Evolutionary conservation across 2,113 vertebrate species (phyloP), one percentile per base, ranked within the genome.

Genomic region (Synodontis membranacea): DNA sequence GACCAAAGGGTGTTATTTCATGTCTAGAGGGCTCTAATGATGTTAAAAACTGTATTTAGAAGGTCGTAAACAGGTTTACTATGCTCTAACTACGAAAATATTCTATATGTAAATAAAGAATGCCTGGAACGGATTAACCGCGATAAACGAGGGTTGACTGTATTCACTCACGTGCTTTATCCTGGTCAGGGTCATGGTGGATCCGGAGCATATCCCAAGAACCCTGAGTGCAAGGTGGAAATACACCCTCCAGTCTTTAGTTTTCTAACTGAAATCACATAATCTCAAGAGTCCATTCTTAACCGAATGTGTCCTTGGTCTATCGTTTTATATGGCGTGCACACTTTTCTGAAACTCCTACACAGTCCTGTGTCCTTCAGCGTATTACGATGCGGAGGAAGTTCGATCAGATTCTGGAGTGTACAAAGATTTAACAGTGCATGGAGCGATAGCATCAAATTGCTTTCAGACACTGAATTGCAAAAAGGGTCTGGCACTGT

Each of bases 391-490:
- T 66, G 44, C 75, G 28, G 44, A 39, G 58, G 34, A 66, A n/a
- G 58, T 48, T 79, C 1, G 23, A 85, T 39, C 58, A 50, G 84
- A 64, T 79, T 15, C 44, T 66, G 56, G 44, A 68, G 75, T 64
- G 31, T 79, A 31, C 60, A 79, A 79, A 52, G 44, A 64, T 79
- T 37, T 31, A 52, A 80, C 84, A 15, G 23, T 15, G 12, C 39
- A 11, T 37, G 8, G 21, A 42, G 60, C 19, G 56, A 86, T 80
- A 54, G 48, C 46, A 86, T 86, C 84, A 68, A 62, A 68, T n/a
- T 42, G 39, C 60, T 80, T 31, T 37, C 31, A 66, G 74, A 7
- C 37, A 14, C 21, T 25, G 44, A 66, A 85, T 48, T 17, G 66
- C 34, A 44, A 74, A 56, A 42, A 28, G 58, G 83, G 83, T 76